phyloP scores from a whole-genome alignment of 2,113 vertebrate genomes.

The Pterocles gutturalis region DNA sequence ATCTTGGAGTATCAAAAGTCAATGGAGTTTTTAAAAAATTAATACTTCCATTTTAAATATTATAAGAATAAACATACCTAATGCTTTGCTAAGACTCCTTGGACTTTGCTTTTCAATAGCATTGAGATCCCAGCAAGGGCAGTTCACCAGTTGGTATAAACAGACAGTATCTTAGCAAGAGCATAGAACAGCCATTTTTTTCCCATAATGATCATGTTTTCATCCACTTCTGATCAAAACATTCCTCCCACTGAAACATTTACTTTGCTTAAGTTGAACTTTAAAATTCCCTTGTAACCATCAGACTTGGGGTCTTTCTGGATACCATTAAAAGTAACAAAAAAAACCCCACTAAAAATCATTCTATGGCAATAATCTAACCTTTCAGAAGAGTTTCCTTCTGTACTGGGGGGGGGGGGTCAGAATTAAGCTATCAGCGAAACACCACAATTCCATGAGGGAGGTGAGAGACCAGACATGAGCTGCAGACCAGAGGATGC shows the following conservation, averaged over 20 bases:
- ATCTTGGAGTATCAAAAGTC: neutral
- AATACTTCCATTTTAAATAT: neutral
- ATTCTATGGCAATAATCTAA: neutral
- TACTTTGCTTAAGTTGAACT: neutral
- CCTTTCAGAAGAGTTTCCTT: neutral
- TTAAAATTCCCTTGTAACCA: neutral
- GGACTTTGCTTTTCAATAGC: neutral
- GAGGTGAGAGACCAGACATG: neutral
- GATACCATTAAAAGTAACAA: neutral
- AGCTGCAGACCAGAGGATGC: neutral
- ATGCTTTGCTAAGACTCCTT: neutral
- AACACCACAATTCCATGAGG: neutral
- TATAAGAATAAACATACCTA: neutral
- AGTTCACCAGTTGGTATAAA: neutral
- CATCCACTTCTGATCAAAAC: neutral
- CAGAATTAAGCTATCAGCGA: neutral
- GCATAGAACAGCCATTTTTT: neutral
- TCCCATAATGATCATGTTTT: neutral
- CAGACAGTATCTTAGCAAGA: neutral
- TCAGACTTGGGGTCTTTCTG: neutral
- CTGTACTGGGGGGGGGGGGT: neutral
- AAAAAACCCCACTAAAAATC: neutral
- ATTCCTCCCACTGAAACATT: neutral
- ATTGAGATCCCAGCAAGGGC: neutral
- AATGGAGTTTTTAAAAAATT: neutral